Percentiles rank a stretch among this genome's conserved stretches.
These are phyloP conservation scores for Tetrao urogallus DNA, from an alignment of 2,113 vertebrate species.

Conservation along the genomic window DNA sequence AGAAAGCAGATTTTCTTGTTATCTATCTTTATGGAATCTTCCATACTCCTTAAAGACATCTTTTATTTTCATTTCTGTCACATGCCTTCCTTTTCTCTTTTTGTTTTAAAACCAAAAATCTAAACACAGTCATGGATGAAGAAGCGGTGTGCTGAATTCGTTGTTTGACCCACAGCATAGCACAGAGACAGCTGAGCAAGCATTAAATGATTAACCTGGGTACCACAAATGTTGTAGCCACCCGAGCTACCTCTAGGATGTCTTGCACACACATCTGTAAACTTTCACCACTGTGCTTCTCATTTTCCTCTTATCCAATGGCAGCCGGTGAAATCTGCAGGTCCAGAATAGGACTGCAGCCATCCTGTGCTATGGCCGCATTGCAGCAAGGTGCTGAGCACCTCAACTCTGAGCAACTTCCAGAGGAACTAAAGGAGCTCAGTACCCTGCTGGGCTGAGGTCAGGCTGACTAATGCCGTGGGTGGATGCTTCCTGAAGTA, in stretches of 20 bases:
- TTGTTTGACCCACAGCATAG: background rate
- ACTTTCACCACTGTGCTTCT: background rate
- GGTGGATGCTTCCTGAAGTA: constrained; percentile 55
- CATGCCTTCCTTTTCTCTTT: background rate
- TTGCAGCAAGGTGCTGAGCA: background rate
- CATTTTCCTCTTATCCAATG: background rate
- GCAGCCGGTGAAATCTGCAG: background rate
- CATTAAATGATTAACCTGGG: background rate
- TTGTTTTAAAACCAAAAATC: background rate
- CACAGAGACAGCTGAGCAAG: background rate
- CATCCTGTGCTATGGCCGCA: background rate
- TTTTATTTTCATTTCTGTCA: background rate
- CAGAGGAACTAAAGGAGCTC: background rate
- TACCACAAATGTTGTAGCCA: background rate
- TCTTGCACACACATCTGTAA: background rate
- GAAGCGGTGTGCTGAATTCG: background rate
- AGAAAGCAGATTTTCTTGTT: background rate
- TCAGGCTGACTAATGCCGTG: background rate
- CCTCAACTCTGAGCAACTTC: background rate
- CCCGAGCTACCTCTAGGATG: background rate
- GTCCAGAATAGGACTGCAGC: background rate
- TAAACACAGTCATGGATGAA: background rate
- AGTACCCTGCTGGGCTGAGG: background rate
- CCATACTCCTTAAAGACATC: background rate
- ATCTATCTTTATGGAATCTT: background rate